Base-by-base conservation (phyloP, 2,797 vertebrate species). In the Alca torda region DNA sequence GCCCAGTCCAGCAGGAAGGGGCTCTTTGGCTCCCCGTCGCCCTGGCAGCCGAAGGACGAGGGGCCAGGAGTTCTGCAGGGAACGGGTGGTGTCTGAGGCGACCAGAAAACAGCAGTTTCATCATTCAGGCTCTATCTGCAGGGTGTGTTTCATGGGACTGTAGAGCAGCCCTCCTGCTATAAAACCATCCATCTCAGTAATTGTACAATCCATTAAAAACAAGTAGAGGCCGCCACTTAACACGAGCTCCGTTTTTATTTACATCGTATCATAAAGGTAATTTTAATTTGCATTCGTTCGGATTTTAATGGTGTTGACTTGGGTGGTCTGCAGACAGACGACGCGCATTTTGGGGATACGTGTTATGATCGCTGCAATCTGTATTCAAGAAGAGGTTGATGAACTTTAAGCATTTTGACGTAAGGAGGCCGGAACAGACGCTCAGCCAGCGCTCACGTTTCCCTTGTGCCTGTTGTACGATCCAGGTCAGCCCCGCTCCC, bases 1-100 rank as follows among this genome's bases (percentile, higher is more conserved):
- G 7, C 23, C 48, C 43, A 7, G 1, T 1, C 1, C 4, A 6
- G 11, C 8, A 6, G 24, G 25, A 35, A 33, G 31, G 30, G 19
- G 56, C 20, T 4, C 20, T 4, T 11, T 1, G 11, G 8, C 10
- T 56, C 5, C 43, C 19, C 1, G 0, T 6, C 26, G 2, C 51
- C 5, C 20, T 4, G 17, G 16, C 6, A n/a, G 30, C 21, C 6
- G 28, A 24, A 26, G 24, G 35, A 37, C 0, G 31, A 30, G 24
- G 41, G 25, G 59, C 39, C 41, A 11, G 37, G 68, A 50, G 28
- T 9, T 68, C 18, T 23, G 37, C 74, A 39, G 53, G 61, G 41
- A 25, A 24, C 3, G 53, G 30, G 51, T 3, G 64, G 13, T 1
- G 18, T 60, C 65, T 31, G 75, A 4, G 9, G n/a, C 46, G 12